phyloP scores from a whole-genome alignment of 2,113 vertebrate species.

The Calidris pygmaea region DNA sequence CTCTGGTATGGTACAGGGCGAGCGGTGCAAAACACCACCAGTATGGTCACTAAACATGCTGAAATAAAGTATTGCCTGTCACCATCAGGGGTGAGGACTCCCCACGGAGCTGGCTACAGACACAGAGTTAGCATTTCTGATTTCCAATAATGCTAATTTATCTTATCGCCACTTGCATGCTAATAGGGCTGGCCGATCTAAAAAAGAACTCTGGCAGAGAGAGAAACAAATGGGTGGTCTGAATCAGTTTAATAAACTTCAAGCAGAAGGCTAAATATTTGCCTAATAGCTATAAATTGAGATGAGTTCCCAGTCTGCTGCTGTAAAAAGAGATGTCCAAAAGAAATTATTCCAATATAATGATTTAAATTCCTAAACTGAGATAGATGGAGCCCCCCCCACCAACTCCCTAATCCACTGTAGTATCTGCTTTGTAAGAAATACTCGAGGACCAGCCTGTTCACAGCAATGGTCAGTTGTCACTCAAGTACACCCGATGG shows the following conservation, averaged over 20 bases:
- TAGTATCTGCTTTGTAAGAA: background rate
- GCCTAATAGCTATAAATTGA: background rate
- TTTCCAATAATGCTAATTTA: background rate
- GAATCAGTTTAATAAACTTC: background rate
- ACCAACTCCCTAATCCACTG: background rate
- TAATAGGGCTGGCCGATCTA: background rate
- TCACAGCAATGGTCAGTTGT: background rate
- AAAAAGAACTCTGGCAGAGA: background rate
- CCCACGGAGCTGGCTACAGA: background rate
- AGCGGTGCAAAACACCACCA: background rate
- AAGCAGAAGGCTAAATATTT: background rate
- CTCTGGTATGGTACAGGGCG: fast-evolving
- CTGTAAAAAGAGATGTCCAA: background rate
- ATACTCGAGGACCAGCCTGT: background rate
- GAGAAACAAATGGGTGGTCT: background rate
- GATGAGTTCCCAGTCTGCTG: background rate
- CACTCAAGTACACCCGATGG: background rate
- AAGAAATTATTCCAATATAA: background rate
- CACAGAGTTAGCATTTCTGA: background rate
- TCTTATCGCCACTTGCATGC: background rate
- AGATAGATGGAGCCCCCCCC: background rate
- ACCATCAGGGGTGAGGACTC: background rate
- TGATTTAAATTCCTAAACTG: background rate
- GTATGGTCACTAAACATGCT: background rate
- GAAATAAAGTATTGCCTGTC: background rate